A percentile compares a stretch with the other conserved stretches of the same genome.
Conservation (phyloP, 2,113 vertebrate species). For the Callaeas wilsoni region DNA sequence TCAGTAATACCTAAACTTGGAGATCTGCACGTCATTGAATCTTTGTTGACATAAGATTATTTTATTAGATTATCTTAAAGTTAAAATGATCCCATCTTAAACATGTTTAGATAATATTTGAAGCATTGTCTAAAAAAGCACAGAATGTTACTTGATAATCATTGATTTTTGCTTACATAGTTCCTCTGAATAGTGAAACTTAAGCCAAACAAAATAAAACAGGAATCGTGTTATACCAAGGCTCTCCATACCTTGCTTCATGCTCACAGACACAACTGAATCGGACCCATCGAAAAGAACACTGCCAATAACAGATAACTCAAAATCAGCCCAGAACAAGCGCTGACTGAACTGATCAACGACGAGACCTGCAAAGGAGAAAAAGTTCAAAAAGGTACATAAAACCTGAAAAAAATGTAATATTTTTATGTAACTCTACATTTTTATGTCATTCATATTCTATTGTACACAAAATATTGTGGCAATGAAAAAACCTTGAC, state of each 20-base stretch:
- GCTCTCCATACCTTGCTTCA: conserved; percentile 82
- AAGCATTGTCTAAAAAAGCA: not conserved
- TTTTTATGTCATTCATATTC: not conserved
- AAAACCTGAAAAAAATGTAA: not conserved
- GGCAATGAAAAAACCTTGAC: not conserved
- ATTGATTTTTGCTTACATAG: not conserved
- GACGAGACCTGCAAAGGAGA: conserved; percentile 80
- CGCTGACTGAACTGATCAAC: conserved; percentile 94
- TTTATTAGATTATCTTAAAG: not conserved
- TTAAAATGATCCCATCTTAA: not conserved
- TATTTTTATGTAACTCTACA: not conserved
- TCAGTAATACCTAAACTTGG: not conserved
- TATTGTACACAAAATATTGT: not conserved
- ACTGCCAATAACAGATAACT: conserved; percentile 91
- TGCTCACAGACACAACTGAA: conserved; percentile 82
- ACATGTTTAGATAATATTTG: not conserved
- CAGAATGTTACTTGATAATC: not conserved
- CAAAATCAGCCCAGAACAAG: conserved; percentile 95
- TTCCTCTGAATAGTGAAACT: not conserved
- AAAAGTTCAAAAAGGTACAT: not conserved
- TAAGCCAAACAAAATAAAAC: not conserved
- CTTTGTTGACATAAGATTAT: not conserved
- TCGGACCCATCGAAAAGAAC: conserved; percentile 89
- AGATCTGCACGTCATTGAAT: not conserved
- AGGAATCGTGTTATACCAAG: not conserved